Base-by-base conservation (phyloP, 2,888 invertebrate species). In the Vanessa cardui region DNA sequence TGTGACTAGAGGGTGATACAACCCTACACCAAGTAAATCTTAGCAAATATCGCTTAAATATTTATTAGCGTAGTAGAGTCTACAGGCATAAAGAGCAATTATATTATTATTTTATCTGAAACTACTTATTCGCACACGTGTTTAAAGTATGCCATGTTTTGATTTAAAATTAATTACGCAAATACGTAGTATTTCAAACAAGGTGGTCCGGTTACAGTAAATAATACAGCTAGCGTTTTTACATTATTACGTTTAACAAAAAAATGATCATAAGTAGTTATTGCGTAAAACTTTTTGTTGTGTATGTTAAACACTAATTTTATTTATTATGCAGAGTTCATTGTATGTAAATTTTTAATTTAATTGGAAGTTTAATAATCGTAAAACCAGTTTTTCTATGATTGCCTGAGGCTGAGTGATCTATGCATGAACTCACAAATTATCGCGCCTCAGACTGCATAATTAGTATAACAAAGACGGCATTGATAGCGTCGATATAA, bases 271-370 rank as follows among this genome's bases (percentile, higher is more conserved):
- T 20, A 61, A 61, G 18, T 61, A 20, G 49, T 61, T 46, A 46
- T 49, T 49, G 18, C 18, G 18, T 18, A 49, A 0, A 49, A n/a
- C 18, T 52, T 26, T 54, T 54, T 54, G 8, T 16, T 54, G n/a
- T 31, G 15, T 54, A 31, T 31, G 26, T 54, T 21, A 31, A 26
- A 0, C 6, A 16, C 12, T 16, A 21, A 33, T 58, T 61, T 56
- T 58, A 18, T 49, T 62, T 54, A 39, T 52, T 45, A 59, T 39
- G 59, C 52, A 50, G 31, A 62, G 26, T 47, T 52, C 58, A 68
- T 66, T 68, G 62, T 71, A 66, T 71, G 70, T 58, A 50, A 70
- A 65, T 70, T 62, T 39, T 52, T 58, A 46, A 68, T 33, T 44
- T 66, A 62, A 66, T 46, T 59, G n/a, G 47, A 63, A 58, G 59